Evolutionary conservation across 2,888 invertebrate genomes (phyloP), one percentile per base, ranked within the genome.

Genomic region (Epistrophe eligans): DNA sequence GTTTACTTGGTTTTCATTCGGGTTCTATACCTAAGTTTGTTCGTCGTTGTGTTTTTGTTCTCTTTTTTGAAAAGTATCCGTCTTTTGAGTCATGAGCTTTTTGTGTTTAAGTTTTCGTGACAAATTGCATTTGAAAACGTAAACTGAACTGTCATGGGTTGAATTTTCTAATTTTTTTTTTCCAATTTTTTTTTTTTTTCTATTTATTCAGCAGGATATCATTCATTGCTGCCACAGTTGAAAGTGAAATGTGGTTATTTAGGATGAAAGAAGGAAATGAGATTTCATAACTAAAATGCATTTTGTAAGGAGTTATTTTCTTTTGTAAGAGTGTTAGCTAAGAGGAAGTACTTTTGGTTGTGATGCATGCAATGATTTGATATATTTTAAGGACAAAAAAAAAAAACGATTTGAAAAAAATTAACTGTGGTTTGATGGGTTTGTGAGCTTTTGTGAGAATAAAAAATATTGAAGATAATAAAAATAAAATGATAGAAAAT

Each of bases 241-340:
- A 72, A 76, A 71, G 70, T 67, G 79, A 79, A 79, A 76, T 82
- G 87, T 76, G 71, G 66, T 82, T 76, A 87, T 87, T 87, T 71
- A 73, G 87, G 87, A 76, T 80, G 70, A 64, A 71, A 67, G 50
- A 76, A 60, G 82, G 82, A 87, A 87, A 87, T 87, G 81, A 79
- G 76, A 87, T 79, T 87, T 87, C 82, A 87, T 87, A 87, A 82
- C 74, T 64, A 77, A 58, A 71, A 81, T 85, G 85, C 77, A 79
- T 67, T 85, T 85, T 85, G 52, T 52, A 64, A 71, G 24, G 24
- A 72, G 57, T 58, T 9, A 57, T 48, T 43, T 52, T 43, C 38
- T 72, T 57, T 72, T 32, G 72, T 58, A 45, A 45, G 45, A 19
- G 58, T n/a, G 38, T 58, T 58, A 58, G 71, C 7, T 35, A 10